Base-by-base conservation (phyloP, 2,888 invertebrate species). In the Pachliopta kotzebuea region DNA sequence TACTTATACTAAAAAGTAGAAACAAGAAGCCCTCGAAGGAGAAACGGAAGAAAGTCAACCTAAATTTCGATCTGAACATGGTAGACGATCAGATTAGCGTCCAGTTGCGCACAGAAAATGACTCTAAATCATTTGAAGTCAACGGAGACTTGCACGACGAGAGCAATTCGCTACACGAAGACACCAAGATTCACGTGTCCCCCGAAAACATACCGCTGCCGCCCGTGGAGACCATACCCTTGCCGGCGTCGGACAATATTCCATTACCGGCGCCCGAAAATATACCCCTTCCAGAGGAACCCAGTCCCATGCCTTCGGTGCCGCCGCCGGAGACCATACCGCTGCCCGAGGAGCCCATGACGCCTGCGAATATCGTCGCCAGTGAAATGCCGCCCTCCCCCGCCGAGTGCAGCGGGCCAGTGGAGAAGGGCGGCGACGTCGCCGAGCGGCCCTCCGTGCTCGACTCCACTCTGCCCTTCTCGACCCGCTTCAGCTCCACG, bases 1-100 rank as follows among this genome's bases (percentile, higher is more conserved):
- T 94, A 68, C 89, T 91, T 68, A 92, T 93, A 71, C 77, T 94
- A 55, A 93, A 93, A 72, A 93, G 93, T 62, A 88, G 94, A 68
- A 94, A 94, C 66, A 93, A 93, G 67, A 94, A 94, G 66, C 90
- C 80, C 8, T 80, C 90, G 0, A 92, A 92, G 69, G 92, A 92
- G 71, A 92, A 92, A 69, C 84, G 92, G 67, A 92, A 92, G 84
- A 91, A 92, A 73, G 92, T 92, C n/a, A 92, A 92, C 68, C 74
- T 92, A 20, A 92, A 92, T 71, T 92, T 92, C 68, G 92, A 92
- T 73, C 85, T 92, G 42, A 91, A 88, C 74, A 91, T 92, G 86
- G 88, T 92, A 45, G 92, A 90, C 58, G 92, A 92, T 78, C 91
- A 87, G 71, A 89, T 92, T 75, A 92, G 92, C 76, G 83, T 92